A percentile compares a stretch with the other conserved stretches of the same genome.
Conservation (phyloP, 2,888 invertebrate species). For the Adineta ricciae region DNA sequence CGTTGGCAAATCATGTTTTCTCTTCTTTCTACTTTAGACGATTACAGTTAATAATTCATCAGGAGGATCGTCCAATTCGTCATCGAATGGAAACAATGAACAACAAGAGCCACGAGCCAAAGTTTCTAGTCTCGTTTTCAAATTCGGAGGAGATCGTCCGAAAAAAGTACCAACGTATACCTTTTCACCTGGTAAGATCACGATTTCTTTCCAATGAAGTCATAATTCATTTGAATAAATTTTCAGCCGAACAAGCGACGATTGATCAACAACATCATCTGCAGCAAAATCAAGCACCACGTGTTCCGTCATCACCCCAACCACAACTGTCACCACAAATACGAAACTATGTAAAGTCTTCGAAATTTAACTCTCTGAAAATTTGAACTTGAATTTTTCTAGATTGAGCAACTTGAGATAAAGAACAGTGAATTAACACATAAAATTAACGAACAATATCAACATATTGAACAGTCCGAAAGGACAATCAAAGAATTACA, state of each 20-base stretch:
- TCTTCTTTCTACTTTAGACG: not conserved
- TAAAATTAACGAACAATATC: not conserved
- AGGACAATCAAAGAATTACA: not conserved
- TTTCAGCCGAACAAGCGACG: not conserved
- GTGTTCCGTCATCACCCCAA: not conserved
- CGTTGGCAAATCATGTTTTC: not conserved
- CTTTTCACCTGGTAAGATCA: not conserved
- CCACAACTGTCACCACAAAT: not conserved
- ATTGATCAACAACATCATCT: not conserved
- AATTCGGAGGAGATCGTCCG: not conserved
- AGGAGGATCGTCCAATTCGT: not conserved
- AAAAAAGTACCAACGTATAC: conserved; percentile 17
- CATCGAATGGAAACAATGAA: not conserved
- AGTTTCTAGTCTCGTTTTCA: conserved; percentile 16
- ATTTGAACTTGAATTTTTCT: not conserved
- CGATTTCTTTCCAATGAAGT: too few relatives aligned
- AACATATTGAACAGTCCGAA: not conserved
- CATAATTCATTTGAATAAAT: not conserved
- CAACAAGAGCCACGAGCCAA: not conserved
- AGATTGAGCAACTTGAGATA: conserved; percentile 4
- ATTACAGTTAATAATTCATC: not conserved
- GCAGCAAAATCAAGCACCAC: not conserved
- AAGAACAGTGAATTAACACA: conserved; percentile 4
- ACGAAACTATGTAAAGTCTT: not conserved
- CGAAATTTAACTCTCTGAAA: not conserved